Evolutionary conservation across 1,140 invertebrate species (phyloP), one percentile per base, ranked within the genome.

Genomic region (Sminthurinus signatus): DNA sequence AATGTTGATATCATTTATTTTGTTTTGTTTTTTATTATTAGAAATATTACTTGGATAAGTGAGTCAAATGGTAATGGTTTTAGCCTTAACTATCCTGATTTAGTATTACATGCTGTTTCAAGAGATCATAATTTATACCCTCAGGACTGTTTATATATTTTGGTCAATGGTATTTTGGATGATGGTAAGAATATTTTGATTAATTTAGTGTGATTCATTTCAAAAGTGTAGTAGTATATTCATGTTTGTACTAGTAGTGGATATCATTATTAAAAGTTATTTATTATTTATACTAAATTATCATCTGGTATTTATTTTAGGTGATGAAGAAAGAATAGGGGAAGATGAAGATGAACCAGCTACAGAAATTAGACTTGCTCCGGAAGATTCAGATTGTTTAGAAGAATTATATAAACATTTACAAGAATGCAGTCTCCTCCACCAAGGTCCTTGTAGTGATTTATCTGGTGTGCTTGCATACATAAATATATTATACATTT

Each of bases 321-420:
- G 17, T 19, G 21, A 14, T 44, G 48, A 25, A 17, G 32, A 27
- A 51, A 60, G 54, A 28, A 50, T 51, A 10, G 65, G 60, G 2
- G 62, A 23, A 25, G 32, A 48, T 25, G 61, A 58, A 25, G 62
- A 65, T 36, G 68, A 70, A 28, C 59, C 57, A 17, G 69, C 67
- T 46, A 68, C 67, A 14, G 70, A 71, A 62, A 44, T 71, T 31
- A 48, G 64, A 52, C 64, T 71, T 51, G 58, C 67, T 48, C 70
- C 70, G 25, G 67, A 71, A 23, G 60, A 66, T 25, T 21, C 52
- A 31, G 42, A 42, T 15, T 14, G 44, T 27, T 28, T 71, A 19
- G 32, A 69, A 32, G n/a, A 46, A 23, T 51, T 71, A 25, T 71
- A 68, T 52, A 55, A 54, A 43, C 12, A 64, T 17, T 43, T 71